Base-by-base conservation (phyloP, 2,797 vertebrate genomes). In the Pyrrhura leucotis region DNA sequence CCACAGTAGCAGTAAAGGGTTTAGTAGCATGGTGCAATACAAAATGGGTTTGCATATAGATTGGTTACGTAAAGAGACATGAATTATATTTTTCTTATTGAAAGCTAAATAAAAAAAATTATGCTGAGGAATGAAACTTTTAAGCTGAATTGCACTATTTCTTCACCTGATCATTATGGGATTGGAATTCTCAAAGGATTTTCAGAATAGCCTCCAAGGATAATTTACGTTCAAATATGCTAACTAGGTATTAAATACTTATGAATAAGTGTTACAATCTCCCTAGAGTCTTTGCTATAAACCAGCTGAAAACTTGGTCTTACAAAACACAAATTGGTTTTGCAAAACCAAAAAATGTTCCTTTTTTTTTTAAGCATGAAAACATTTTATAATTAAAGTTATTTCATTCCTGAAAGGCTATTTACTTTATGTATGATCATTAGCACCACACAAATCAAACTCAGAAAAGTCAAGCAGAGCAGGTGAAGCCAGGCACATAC, bases 231-330 rank as follows among this genome's bases (percentile, higher is more conserved):
- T 91, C 69, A 88, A 95, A 94, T 78, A 95, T 56, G 31, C 26
- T 83, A 95, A 95, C 73, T 87, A 72, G n/a, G 74, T 82, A 97
- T 93, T 96, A 95, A 93, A 90, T 95, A 93, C 65, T 85, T 89
- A 77, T 10, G 42, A 93, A 59, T 77, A 80, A 79, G 33, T 66
- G 10, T n/a, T 71, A 63, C n/a, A 53, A n/a, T 47, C 28, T 96
- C 89, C 33, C 56, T 48, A 63, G 90, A 79, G 53, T 19, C 25
- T 91, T 95, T 72, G 17, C 35, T 88, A 37, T 44, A 66, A 96
- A 69, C 35, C 75, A 89, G 26, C n/a, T 91, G n/a, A 54, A 85
- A 56, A 65, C 20, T 18, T 87, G 6, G 33, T 53, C 50, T 87
- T 87, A 39, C 44, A 82, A 94, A 95, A 62, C 31, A 89, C 83